These are phyloP conservation scores for Zosterops japonicus DNA, from an alignment of 2,113 vertebrate genomes.

Conservation along the genomic window DNA sequence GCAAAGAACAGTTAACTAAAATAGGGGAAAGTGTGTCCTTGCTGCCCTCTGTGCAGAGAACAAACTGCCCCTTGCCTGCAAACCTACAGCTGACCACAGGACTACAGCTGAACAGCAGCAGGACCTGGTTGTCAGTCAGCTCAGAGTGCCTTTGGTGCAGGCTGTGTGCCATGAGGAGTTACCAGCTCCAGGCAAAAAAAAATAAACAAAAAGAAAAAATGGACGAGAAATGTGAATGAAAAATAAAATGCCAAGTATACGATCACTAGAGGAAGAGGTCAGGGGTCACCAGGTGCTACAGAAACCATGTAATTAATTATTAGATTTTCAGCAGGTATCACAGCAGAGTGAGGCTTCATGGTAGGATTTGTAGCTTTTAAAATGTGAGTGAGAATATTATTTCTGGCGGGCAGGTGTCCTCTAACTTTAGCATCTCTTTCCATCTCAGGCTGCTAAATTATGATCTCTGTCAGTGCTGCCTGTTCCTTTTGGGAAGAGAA, in stretches of 20 bases:
- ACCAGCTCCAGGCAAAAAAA: neutral
- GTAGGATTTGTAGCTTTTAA: neutral
- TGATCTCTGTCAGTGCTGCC: neutral
- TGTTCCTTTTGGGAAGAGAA: neutral
- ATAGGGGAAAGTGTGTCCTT: conserved; percentile 1
- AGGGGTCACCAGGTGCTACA: neutral
- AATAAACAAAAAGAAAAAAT: neutral
- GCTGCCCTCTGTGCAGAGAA: neutral
- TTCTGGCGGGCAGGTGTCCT: neutral
- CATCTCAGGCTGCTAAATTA: neutral
- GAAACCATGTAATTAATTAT: neutral
- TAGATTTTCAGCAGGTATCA: neutral
- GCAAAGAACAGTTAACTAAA: conserved; percentile 3
- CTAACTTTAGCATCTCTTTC: neutral
- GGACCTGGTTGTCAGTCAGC: neutral
- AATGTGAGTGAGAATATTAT: neutral
- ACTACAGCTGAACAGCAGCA: neutral
- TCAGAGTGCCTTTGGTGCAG: neutral
- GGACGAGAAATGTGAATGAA: neutral
- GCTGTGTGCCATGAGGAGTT: neutral
- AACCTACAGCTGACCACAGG: neutral
- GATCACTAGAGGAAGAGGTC: neutral
- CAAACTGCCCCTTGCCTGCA: neutral
- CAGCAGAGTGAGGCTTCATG: neutral
- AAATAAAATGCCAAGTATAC: fast-evolving